These are phyloP conservation scores for Cataglyphis altisquamis DNA, from an alignment of 2,888 invertebrate species.

Conservation along the genomic window DNA sequence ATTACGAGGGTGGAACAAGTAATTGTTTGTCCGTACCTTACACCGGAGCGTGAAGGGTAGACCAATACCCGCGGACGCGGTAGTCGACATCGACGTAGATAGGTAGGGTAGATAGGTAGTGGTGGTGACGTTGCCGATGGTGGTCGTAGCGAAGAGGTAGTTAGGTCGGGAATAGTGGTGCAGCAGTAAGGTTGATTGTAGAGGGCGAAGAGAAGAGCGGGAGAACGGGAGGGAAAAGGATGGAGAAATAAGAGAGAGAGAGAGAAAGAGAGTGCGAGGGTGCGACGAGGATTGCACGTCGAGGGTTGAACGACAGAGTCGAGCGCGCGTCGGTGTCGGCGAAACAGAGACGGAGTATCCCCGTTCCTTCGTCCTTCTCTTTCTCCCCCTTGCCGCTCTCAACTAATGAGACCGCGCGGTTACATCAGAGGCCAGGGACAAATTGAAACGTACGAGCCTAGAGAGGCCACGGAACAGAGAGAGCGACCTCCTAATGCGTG, in stretches of 20 bases:
- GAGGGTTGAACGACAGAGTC: conserved; percentile 45
- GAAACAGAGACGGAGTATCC: conserved; percentile 65
- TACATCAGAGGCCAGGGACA: conserved; percentile 84
- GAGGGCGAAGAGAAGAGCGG: conserved; percentile 70
- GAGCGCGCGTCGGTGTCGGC: conserved; percentile 13
- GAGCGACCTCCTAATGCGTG: conserved; percentile 80
- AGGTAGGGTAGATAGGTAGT: conserved; percentile 36
- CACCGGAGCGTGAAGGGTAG: conserved; percentile 71
- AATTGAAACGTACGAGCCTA: conserved; percentile 85
- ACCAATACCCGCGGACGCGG: conserved; percentile 45
- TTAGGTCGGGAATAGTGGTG: conserved; percentile 74
- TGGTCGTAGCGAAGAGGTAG: conserved; percentile 62
- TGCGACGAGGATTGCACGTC: conserved; percentile 41
- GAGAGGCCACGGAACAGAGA: conserved; percentile 77
- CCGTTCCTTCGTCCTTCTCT: conserved; percentile 44
- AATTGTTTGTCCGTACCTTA: conserved; percentile 82
- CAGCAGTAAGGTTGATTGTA: conserved; percentile 83
- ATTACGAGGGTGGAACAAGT: conserved; percentile 77
- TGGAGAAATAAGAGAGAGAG: conserved; percentile 42
- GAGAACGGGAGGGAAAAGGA: conserved; percentile 1
- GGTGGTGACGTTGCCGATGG: conserved; percentile 39
- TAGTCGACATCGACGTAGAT: conserved; percentile 23
- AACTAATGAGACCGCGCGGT: conserved; percentile 85
- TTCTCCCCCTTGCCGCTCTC: conserved; percentile 77
- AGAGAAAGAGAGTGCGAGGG: conserved; percentile 50